Conservation (phyloP, 2,113 vertebrate genomes). For the Neolamprologus ventralis region DNA sequence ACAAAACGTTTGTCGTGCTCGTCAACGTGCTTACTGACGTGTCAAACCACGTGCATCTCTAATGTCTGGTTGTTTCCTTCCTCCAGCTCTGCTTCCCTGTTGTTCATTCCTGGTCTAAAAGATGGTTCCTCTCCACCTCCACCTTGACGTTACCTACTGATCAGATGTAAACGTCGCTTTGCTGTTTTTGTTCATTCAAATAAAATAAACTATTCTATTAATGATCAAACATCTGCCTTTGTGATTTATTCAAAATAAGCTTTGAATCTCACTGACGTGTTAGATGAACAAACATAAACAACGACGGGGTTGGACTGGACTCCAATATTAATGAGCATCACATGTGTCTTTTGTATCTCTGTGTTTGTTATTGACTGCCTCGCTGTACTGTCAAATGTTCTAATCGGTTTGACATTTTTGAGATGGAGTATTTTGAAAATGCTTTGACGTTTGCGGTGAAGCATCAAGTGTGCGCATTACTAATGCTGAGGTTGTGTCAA, state of each 20-base stretch:
- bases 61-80: background rate
- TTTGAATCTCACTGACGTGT: background rate
- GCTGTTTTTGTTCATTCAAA: conserved; percentile 55
- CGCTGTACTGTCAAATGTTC: rapidly evolving
- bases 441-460: background rate
- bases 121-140: conserved; percentile 8
- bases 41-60: background rate
- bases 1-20: background rate
- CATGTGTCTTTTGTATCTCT: background rate
- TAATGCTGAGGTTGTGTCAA: background rate
- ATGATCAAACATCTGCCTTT: background rate
- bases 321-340: background rate
- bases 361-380: rapidly evolving
- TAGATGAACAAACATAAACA: rapidly evolving
- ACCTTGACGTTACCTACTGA: conserved; percentile 31
- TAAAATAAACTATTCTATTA: conserved; percentile 62
- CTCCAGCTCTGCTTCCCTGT: conserved; percentile 6
- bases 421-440: rapidly evolving
- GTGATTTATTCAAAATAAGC: background rate
- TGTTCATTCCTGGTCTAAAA: conserved; percentile 38
- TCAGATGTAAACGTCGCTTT: conserved; percentile 39
- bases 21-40: rapidly evolving
- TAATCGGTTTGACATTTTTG: background rate
- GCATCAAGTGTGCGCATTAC: background rate
- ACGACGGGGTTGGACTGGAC: rapidly evolving